These are phyloP conservation scores for Eupithecia insigniata DNA, from an alignment of 2,888 invertebrate genomes.

Conservation along the genomic window DNA sequence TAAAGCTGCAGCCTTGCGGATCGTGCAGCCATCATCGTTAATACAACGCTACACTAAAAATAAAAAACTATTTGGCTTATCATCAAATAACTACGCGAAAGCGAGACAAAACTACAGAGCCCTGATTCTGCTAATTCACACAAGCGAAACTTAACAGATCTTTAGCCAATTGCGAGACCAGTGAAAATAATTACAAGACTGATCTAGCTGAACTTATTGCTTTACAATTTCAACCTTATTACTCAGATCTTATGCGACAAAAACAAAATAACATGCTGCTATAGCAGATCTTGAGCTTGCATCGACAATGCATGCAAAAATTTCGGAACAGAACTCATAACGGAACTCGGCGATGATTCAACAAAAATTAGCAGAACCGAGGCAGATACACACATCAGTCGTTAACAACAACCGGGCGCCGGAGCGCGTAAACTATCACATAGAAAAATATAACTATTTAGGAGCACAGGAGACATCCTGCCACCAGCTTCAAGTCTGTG, in stretches of 20 bases:
- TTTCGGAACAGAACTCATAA: constrained; percentile 35
- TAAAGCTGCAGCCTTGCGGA: constrained; percentile 77
- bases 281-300: constrained; percentile 36
- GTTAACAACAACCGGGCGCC: constrained; percentile 45
- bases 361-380: constrained; percentile 48
- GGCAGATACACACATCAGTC: constrained; percentile 48
- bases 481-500: not conserved
- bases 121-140: constrained; percentile 48
- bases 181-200: constrained; percentile 22
- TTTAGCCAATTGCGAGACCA: constrained; percentile 32
- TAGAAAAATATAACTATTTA: constrained; percentile 74
- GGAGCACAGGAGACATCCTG: constrained; percentile 9
- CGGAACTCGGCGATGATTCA: constrained; percentile 34
- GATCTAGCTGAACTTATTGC: constrained; percentile 28
- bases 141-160: constrained; percentile 39
- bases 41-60: constrained; percentile 62
- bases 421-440: constrained; percentile 60
- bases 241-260: constrained; percentile 22
- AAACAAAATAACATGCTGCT: constrained; percentile 32
- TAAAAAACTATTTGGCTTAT: constrained; percentile 69
- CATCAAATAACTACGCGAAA: constrained; percentile 61
- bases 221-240: constrained; percentile 20
- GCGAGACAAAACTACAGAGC: constrained; percentile 56
- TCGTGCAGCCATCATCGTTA: constrained; percentile 60
- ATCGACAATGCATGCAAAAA: constrained; percentile 40